phyloP scores from a whole-genome alignment of 1,140 invertebrate genomes.

The Copidosoma floridanum region DNA sequence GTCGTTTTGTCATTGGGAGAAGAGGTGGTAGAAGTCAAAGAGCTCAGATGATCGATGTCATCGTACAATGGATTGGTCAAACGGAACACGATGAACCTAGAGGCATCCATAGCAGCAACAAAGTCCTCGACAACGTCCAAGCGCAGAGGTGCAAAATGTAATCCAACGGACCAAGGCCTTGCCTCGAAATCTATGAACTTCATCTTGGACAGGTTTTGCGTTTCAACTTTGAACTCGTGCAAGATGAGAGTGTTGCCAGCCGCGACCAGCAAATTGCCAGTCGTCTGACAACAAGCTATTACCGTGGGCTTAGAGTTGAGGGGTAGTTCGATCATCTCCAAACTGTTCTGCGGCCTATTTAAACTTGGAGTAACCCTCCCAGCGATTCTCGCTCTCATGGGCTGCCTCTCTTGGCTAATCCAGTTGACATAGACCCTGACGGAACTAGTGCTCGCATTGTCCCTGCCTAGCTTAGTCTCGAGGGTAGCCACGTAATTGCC shows the following conservation, averaged over 20 bases:
- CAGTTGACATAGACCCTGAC: constrained; percentile 68
- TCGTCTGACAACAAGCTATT: constrained; percentile 64
- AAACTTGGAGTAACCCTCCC: constrained; percentile 66
- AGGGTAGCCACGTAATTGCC: constrained; percentile 65
- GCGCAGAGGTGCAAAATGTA: constrained; percentile 56
- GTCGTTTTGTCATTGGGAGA: constrained; percentile 45
- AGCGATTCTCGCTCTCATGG: constrained; percentile 70
- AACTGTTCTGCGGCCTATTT: constrained; percentile 57
- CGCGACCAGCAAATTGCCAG: constrained; percentile 64
- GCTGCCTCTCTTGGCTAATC: constrained; percentile 57
- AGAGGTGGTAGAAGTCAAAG: constrained; percentile 42
- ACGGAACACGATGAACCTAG: constrained; percentile 42
- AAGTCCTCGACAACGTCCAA: constrained; percentile 63
- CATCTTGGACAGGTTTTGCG: constrained; percentile 64
- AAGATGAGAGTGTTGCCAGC: constrained; percentile 58
- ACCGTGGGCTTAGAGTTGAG: constrained; percentile 58
- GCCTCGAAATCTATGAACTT: constrained; percentile 69
- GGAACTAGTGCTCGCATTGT: constrained; percentile 58
- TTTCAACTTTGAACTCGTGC: constrained; percentile 62
- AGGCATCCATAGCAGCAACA: constrained; percentile 56
- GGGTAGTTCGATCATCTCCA: constrained; percentile 72
- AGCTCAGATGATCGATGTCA: constrained; percentile 45
- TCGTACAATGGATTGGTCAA: constrained; percentile 51
- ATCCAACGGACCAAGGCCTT: constrained; percentile 54
- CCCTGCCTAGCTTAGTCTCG: constrained; percentile 61